Evolutionary conservation across 2,113 vertebrate genomes (phyloP).

Genomic region (Halichoerus grypus): DNA sequence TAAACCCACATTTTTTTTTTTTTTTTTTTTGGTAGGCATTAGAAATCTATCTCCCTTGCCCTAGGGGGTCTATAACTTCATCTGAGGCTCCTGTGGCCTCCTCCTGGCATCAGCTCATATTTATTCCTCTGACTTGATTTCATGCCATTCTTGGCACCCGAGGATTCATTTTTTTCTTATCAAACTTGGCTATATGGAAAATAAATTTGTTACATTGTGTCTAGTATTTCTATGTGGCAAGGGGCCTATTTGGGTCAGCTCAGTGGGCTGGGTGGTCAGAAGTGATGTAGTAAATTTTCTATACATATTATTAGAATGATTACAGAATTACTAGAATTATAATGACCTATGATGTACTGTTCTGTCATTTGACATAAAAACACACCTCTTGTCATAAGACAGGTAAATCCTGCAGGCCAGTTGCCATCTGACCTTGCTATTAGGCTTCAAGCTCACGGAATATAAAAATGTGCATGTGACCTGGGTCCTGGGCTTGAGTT

Average conservation of each 20-base stretch:
- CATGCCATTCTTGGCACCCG: neutral
- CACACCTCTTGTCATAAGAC: neutral
- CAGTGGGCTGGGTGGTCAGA: neutral
- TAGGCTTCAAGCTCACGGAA: neutral
- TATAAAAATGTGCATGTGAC: neutral
- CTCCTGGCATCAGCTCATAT: neutral
- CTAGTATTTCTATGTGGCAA: neutral
- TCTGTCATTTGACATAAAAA: neutral
- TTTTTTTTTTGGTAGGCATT: neutral
- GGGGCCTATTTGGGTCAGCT: neutral
- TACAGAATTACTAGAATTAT: neutral
- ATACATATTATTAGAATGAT: neutral
- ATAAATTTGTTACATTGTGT: neutral
- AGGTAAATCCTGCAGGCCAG: neutral
- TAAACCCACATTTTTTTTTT: neutral
- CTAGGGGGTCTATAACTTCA: neutral
- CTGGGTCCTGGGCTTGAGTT: neutral
- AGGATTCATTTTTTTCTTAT: neutral
- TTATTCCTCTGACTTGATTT: slow-evolving; percentile 49
- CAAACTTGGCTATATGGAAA: neutral
- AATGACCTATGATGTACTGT: neutral
- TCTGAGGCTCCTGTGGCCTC: neutral
- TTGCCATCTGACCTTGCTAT: neutral
- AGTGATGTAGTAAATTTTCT: neutral
- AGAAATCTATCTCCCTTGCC: neutral